A percentile compares a stretch with the other conserved stretches of the same genome.
Conservation (phyloP, 2,113 vertebrate genomes). For the Equus quagga region DNA sequence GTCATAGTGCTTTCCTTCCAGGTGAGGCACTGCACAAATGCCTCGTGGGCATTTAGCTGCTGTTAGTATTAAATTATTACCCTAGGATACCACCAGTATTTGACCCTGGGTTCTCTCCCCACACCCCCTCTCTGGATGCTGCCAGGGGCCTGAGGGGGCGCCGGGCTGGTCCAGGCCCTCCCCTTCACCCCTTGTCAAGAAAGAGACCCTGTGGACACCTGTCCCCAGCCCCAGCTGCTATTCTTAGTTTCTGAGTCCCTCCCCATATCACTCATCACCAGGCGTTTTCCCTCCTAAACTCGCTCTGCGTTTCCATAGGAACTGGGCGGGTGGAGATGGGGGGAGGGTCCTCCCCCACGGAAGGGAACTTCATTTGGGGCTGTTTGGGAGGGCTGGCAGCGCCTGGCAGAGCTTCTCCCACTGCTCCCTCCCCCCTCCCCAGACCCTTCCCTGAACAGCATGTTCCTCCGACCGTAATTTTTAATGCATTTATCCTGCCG, state of each 20-base stretch:
- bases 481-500: constrained; percentile 84
- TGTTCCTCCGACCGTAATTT: constrained; percentile 87
- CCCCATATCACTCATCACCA: constrained; percentile 63
- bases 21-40: not conserved
- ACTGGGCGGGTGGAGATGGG: constrained; percentile 68
- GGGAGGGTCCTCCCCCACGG: constrained; percentile 78
- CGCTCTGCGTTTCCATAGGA: constrained; percentile 88
- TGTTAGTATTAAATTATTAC: not conserved
- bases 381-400: constrained; percentile 86
- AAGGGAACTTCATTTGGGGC: constrained; percentile 87
- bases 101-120: not conserved
- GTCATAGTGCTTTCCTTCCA: not conserved
- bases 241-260: constrained; percentile 79
- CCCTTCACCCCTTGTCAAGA: not conserved
- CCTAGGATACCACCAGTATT: not conserved
- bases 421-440: constrained; percentile 71
- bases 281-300: constrained; percentile 82
- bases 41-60: not conserved
- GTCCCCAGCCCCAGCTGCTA: constrained; percentile 61
- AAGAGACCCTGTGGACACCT: not conserved
- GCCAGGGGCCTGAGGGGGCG: not conserved
- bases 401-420: constrained; percentile 80
- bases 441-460: constrained; percentile 84
- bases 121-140: not conserved
- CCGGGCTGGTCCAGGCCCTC: not conserved